Percentiles rank a stretch among this genome's conserved stretches.
Evolutionary conservation across 2,888 invertebrate species (phyloP).

Genomic region (Leucophenga montana): DNA sequence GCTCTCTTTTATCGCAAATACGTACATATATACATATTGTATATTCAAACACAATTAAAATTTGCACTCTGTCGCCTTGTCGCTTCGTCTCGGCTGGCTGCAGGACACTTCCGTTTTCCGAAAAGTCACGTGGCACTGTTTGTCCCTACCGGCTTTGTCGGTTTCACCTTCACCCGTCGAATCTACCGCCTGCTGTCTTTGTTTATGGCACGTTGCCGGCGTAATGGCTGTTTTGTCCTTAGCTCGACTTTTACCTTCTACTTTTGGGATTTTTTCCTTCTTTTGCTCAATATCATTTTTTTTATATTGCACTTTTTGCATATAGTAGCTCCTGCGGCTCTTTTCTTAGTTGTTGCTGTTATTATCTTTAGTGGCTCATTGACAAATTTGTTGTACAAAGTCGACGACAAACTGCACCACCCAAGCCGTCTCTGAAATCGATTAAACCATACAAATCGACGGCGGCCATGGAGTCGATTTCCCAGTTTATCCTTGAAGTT

Average conservation of each 20-base stretch:
- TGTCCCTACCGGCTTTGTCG: not conserved
- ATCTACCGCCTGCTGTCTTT: slow-evolving; percentile 64
- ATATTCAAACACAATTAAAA: slow-evolving; percentile 36
- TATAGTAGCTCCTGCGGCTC: slow-evolving; percentile 41
- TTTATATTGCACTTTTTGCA: slow-evolving; percentile 46
- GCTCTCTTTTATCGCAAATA: slow-evolving; percentile 8
- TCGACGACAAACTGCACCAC: slow-evolving; percentile 63
- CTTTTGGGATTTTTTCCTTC: slow-evolving; percentile 1
- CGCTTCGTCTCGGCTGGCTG: slow-evolving; percentile 9
- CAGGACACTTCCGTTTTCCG: slow-evolving; percentile 62
- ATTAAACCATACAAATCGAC: slow-evolving; percentile 59
- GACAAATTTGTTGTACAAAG: slow-evolving; percentile 58
- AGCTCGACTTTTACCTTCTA: slow-evolving; percentile 15
- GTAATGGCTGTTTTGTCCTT: slow-evolving; percentile 9
- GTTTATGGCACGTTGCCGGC: slow-evolving; percentile 65
- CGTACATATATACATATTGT: slow-evolving; percentile 18
- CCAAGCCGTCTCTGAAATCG: slow-evolving; percentile 67
- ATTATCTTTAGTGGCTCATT: slow-evolving; percentile 43
- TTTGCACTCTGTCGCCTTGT: not conserved
- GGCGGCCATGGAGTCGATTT: slow-evolving; percentile 43
- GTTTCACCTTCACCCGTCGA: slow-evolving; percentile 35
- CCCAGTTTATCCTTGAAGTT: slow-evolving; percentile 50
- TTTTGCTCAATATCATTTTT: not conserved
- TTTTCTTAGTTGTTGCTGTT: slow-evolving; percentile 24
- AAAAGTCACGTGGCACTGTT: slow-evolving; percentile 64